Conservation (phyloP, 2,113 vertebrate species). For the Tragelaphus strepsiceros region DNA sequence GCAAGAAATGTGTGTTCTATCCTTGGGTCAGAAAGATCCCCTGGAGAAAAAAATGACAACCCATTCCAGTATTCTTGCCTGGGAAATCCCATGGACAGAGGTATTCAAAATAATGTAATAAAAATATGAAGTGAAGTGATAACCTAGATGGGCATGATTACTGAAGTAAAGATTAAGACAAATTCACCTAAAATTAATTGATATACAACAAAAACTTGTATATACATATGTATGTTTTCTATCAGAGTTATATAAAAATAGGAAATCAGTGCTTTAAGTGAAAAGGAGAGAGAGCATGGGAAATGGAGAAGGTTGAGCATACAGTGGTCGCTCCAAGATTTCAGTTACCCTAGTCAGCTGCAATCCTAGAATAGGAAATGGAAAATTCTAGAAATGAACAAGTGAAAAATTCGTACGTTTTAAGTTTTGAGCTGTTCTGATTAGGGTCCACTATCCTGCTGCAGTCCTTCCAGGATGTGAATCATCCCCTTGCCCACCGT, state of each 20-base stretch:
- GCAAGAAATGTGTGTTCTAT: neutral
- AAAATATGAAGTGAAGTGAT: neutral
- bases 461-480: neutral
- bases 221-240: neutral
- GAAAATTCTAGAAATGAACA: neutral
- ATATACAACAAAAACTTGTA: neutral
- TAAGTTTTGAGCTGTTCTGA: neutral
- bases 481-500: neutral
- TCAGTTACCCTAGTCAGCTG: neutral
- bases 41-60: neutral
- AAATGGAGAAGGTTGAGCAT: neutral
- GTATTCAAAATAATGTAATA: neutral
- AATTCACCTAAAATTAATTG: neutral
- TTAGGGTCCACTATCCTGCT: neutral
- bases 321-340: neutral
- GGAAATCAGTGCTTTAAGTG: neutral
- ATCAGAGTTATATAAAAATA: neutral
- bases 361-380: neutral
- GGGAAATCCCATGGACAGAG: neutral
- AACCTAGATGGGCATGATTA: neutral
- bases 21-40: neutral
- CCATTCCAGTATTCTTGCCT: neutral
- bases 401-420: neutral
- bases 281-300: neutral
- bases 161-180: neutral